phyloP scores from a whole-genome alignment of 2,797 vertebrate species.

The Babyrousa celebensis region DNA sequence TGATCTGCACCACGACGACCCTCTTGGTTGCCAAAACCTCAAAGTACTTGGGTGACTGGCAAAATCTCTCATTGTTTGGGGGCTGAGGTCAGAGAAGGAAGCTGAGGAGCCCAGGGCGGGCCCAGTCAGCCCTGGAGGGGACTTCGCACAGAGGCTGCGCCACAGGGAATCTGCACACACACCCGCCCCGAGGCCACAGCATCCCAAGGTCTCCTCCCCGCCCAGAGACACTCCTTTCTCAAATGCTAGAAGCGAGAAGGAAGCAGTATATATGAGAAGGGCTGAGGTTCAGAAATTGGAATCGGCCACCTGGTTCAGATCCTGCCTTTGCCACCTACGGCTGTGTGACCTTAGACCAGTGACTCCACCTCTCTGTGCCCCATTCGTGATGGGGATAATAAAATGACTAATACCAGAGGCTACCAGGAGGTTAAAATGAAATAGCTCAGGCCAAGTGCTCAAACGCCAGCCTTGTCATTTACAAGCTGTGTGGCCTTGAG shows the following conservation, averaged over 20 bases:
- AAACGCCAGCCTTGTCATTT: not conserved
- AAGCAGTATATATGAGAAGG: not conserved
- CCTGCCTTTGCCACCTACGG: not conserved
- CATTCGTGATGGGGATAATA: not conserved
- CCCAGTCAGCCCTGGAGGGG: not conserved
- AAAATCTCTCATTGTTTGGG: not conserved
- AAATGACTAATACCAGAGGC: accelerated
- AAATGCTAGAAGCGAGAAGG: not conserved
- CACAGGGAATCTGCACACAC: not conserved
- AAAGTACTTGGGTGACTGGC: not conserved
- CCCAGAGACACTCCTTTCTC: not conserved
- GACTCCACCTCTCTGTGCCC: not conserved
- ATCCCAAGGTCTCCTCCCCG: not conserved
- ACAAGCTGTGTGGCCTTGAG: not conserved
- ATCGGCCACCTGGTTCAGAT: not conserved
- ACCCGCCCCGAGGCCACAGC: not conserved
- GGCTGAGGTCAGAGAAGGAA: not conserved
- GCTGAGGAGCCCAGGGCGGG: not conserved
- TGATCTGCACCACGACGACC: not conserved
- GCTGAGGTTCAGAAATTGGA: not conserved
- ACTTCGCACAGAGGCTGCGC: not conserved
- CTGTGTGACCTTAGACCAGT: not conserved
- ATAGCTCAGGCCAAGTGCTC: not conserved
- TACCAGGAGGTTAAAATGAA: not conserved
- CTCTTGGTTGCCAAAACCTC: not conserved